Conservation (phyloP, 2,888 invertebrate genomes). For the Phortica magna region DNA sequence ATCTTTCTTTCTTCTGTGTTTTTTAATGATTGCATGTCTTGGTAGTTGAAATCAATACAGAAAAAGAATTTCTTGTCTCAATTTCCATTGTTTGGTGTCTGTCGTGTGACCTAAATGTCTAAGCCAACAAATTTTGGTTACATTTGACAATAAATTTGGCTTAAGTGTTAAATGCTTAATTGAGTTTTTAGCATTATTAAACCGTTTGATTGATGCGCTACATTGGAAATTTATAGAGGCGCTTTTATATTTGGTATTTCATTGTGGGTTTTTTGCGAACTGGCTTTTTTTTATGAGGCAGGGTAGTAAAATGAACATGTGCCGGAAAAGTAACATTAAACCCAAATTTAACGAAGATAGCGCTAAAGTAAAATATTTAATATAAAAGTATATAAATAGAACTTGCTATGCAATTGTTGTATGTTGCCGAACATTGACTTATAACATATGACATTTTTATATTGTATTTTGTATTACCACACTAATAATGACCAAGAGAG, state of each 20-base stretch:
- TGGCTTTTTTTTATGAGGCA: neutral
- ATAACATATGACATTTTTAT: no score
- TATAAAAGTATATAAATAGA: no score
- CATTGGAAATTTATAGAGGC: constrained; percentile 9
- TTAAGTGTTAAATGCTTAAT: constrained; percentile 65
- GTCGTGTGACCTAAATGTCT: constrained; percentile 67
- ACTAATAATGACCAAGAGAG: no score
- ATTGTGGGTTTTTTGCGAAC: constrained; percentile 1
- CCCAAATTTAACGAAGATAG: no score
- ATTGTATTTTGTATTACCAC: no score
- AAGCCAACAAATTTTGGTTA: constrained; percentile 50
- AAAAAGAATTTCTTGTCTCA: constrained; percentile 28
- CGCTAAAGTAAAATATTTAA: no score
- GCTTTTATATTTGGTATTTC: neutral
- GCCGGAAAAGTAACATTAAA: no score
- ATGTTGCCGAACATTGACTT: no score
- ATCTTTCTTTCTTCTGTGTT: constrained; percentile 8
- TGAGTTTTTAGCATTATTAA: constrained; percentile 54
- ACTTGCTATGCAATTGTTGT: no score
- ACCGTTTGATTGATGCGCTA: constrained; percentile 41
- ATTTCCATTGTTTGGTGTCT: constrained; percentile 50
- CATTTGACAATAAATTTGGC: constrained; percentile 49
- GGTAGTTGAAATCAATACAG: constrained; percentile 21
- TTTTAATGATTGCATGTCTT: constrained; percentile 51
- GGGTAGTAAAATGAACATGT: neutral